phyloP scores from a whole-genome alignment of 2,797 vertebrate species.

The Acipenser transmontanus region DNA sequence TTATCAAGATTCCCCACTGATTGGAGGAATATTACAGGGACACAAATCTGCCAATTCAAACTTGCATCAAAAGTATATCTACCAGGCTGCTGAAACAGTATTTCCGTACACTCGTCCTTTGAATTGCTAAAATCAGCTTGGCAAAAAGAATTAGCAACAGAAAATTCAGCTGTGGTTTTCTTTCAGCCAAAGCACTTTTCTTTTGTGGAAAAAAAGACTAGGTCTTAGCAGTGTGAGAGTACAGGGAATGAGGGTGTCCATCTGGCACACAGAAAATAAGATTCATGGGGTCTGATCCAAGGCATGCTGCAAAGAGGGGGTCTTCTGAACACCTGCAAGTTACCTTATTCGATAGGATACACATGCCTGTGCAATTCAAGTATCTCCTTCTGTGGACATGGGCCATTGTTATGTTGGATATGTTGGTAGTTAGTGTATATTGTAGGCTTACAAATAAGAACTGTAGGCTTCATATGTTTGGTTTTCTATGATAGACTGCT shows the following conservation, averaged over 20 bases:
- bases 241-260: conserved; percentile 65
- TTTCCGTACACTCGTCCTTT: conserved; percentile 59
- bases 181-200: conserved; percentile 76
- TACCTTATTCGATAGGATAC: conserved; percentile 45
- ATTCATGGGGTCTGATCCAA: conserved; percentile 68
- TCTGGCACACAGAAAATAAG: conserved; percentile 65
- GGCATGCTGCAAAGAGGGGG: conserved; percentile 68
- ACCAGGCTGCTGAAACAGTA: conserved; percentile 54
- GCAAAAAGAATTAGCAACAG: conserved; percentile 68
- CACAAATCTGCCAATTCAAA: conserved; percentile 65
- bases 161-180: conserved; percentile 76
- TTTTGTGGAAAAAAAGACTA: conserved; percentile 70
- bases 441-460: too few relatives aligned
- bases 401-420: too few relatives aligned
- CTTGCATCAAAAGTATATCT: conserved; percentile 61
- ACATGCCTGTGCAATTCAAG: conserved; percentile 5
- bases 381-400: too few relatives aligned
- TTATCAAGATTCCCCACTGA: conserved; percentile 63
- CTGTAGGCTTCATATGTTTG: too few relatives aligned
- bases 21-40: conserved; percentile 67
- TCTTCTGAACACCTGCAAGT: conserved; percentile 67
- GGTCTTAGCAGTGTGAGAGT: conserved; percentile 71
- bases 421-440: conserved; percentile 24
- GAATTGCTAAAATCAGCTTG: conserved; percentile 76
- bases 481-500: too few relatives aligned